Base-by-base conservation (phyloP, 1,140 invertebrate species). In the Zaprionus camerounensis region DNA sequence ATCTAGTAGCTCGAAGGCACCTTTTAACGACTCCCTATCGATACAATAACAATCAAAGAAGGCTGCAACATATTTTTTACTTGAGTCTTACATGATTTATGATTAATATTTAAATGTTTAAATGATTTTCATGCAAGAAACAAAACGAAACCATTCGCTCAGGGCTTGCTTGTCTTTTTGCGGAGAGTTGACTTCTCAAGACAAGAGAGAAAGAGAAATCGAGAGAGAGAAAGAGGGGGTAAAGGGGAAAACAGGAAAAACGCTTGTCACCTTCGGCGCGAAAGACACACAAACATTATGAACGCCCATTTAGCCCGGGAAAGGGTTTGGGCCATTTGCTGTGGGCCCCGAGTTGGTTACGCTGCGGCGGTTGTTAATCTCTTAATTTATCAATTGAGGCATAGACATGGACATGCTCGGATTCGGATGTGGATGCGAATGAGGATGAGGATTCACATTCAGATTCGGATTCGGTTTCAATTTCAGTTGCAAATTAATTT, bases 401-500 rank as follows among this genome's bases (percentile, higher is more conserved):
- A 11, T 17, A 69, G 46, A 56, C 49, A 46, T 65, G 36, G 17
- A 31, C 38, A 44, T 22, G 36, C 31, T 34, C 31, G 31, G 31
- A 34, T 34, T 9, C 26, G 12, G 17, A 20, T n/a, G 53, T 12
- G 11, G 15, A 44, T 44, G n/a, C n/a, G n/a, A 6, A 44, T n/a
- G 46, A 28, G 51, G 5, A 51, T 31, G 28, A 9, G 51, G 34
- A 55, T 1, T 59, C 55, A 13, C 17, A 31, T 46, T 15, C 28
- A 41, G 63, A 46, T 68, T 41, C 46, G 56, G 57, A 55, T 68
- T 73, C 49, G 58, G 46, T 82, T 82, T 87, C 84, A 81, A 75
- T 87, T 87, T 87, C 87, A 88, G 78, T 90, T 91, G 81, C 83
- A 91, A 91, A 91, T 91, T 82, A 87, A 91, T 91, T 91, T 91